A percentile compares a stretch with the other conserved stretches of the same genome.
Conservation (phyloP, 2,888 invertebrate species). For the Parelbella ahira region DNA sequence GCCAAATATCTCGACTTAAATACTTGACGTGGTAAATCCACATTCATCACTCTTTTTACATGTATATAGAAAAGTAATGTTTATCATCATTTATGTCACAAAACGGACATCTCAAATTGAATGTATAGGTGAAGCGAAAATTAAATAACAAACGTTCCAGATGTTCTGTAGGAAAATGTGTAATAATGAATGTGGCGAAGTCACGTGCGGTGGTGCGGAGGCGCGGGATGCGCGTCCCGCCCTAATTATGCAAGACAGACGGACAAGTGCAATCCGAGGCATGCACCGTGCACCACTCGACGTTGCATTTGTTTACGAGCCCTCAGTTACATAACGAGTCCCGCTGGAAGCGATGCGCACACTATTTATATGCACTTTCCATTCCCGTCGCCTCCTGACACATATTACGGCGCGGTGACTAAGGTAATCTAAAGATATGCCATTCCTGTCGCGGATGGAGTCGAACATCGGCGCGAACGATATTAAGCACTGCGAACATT, state of each 20-base stretch:
- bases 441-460: constrained; percentile 10
- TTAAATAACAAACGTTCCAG: constrained; percentile 13
- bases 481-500: constrained; percentile 34
- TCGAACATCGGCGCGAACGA: constrained; percentile 29
- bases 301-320: constrained; percentile 65
- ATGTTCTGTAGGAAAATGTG: constrained; percentile 15
- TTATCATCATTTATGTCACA: too few relatives aligned
- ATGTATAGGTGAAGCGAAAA: too few relatives aligned
- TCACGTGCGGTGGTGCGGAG: constrained; percentile 24
- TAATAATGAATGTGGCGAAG: constrained; percentile 16
- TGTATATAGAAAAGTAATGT: too few relatives aligned
- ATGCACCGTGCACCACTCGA: constrained; percentile 41
- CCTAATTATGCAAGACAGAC: constrained; percentile 42
- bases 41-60: too few relatives aligned
- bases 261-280: constrained; percentile 39
- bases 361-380: constrained; percentile 71
- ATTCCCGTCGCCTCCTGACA: constrained; percentile 61
- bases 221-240: constrained; percentile 32
- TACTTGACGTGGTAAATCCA: too few relatives aligned
- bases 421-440: constrained; percentile 38
- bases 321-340: constrained; percentile 63
- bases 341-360: constrained; percentile 49
- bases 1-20: too few relatives aligned
- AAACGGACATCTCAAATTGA: too few relatives aligned
- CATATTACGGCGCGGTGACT: constrained; percentile 62